Conservation (phyloP, 2,888 invertebrate genomes). For the Hecatera dysodea region DNA sequence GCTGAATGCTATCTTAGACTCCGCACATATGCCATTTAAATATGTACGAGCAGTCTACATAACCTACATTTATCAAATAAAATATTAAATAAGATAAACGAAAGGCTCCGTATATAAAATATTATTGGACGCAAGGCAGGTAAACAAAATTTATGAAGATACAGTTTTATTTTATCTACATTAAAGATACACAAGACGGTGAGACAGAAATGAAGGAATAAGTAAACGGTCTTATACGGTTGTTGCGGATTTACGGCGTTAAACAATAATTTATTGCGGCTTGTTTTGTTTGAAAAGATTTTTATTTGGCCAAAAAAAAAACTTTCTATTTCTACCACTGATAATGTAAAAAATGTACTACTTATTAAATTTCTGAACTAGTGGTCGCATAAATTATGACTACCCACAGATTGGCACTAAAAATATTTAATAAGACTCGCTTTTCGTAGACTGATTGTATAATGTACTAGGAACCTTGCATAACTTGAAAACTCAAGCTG, state of each 20-base stretch:
- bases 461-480: not conserved
- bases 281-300: not conserved
- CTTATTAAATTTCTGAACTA: not conserved
- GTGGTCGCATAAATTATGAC: not conserved
- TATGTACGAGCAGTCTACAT: constrained; percentile 46
- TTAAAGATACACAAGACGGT: constrained; percentile 24
- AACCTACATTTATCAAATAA: constrained; percentile 59
- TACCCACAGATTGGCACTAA: not conserved
- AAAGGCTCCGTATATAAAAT: constrained; percentile 45
- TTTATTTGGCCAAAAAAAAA: not conserved
- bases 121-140: constrained; percentile 48
- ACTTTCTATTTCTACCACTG: too few species aligned
- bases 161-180: constrained; percentile 51
- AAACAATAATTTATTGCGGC: constrained; percentile 29
- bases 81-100: constrained; percentile 60
- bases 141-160: constrained; percentile 56
- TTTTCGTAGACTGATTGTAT: not conserved
- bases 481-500: constrained; percentile 8
- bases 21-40: constrained; percentile 30
- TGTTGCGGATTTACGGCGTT: constrained; percentile 15
- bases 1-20: constrained; percentile 41
- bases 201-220: constrained; percentile 39
- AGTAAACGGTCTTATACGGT: constrained; percentile 20
- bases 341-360: not conserved
- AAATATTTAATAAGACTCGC: not conserved